Conservation (phyloP, 2,888 invertebrate species). For the Cosmia pyralina region DNA sequence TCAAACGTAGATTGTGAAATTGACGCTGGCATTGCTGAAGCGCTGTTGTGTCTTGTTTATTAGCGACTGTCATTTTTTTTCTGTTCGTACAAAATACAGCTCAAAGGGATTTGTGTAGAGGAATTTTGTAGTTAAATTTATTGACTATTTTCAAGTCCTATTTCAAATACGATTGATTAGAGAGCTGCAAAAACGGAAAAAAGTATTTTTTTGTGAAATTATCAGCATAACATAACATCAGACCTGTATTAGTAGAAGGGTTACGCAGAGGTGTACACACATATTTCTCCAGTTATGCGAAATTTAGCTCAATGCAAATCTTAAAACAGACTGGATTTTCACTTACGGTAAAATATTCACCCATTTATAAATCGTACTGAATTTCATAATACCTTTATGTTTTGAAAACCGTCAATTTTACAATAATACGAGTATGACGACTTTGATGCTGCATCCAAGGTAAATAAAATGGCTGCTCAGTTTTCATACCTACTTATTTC, state of each 20-base stretch:
- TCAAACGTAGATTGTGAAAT: slow-evolving; percentile 54
- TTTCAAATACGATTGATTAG: too few relatives aligned
- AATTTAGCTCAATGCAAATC: neutral
- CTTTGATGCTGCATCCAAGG: too few relatives aligned
- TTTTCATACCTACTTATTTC: too few relatives aligned
- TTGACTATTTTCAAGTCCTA: too few relatives aligned
- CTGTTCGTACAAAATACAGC: neutral
- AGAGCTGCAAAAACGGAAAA: neutral
- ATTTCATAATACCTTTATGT: too few relatives aligned
- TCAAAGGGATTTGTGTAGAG: neutral
- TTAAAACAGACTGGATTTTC: neutral
- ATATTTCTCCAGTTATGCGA: neutral
- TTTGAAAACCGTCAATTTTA: neutral
- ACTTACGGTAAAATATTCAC: neutral
- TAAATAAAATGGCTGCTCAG: neutral
- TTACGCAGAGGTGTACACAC: too few relatives aligned
- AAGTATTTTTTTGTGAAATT: neutral
- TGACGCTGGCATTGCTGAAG: slow-evolving; percentile 23
- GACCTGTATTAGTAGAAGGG: too few relatives aligned
- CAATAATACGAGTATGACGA: neutral
- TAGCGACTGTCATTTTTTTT: slow-evolving; percentile 11
- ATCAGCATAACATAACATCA: too few relatives aligned
- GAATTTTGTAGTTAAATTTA: neutral
- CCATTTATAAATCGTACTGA: too few relatives aligned
- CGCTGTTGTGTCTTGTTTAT: slow-evolving; percentile 20